Evolutionary conservation across 2,113 vertebrate genomes (phyloP).

Genomic region (Pangasianodon gigas): DNA sequence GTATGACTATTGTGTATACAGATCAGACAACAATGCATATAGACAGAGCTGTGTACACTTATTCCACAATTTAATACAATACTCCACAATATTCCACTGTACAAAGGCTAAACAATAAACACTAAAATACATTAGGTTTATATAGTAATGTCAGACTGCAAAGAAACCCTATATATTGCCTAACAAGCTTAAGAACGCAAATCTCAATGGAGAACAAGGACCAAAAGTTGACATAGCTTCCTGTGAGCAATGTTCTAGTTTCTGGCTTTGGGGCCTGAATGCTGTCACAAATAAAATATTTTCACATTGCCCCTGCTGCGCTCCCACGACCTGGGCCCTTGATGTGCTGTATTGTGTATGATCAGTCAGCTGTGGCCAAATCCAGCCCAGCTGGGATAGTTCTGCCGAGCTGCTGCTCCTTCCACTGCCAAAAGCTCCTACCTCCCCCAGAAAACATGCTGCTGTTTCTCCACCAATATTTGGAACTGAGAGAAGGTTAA

Average conservation of each 20-base stretch:
- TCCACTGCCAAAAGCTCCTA: neutral
- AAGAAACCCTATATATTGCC: neutral
- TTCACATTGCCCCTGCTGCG: conserved; percentile 34
- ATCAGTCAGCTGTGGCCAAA: conserved; percentile 51
- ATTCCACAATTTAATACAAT: neutral
- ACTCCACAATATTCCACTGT: neutral
- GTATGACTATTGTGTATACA: neutral
- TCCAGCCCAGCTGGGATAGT: conserved; percentile 54
- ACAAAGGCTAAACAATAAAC: neutral
- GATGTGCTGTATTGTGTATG: conserved; percentile 29
- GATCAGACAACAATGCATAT: neutral
- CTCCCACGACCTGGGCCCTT: conserved; percentile 52
- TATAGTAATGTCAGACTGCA: neutral
- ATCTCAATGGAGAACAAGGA: conserved; percentile 37
- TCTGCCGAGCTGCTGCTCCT: conserved; percentile 14
- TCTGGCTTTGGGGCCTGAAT: conserved; percentile 21
- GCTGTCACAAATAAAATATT: conserved; percentile 48
- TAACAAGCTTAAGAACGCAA: neutral
- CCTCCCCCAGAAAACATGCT: conserved; percentile 19
- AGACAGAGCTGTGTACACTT: neutral
- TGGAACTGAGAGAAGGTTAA: conserved; percentile 37
- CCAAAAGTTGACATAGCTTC: conserved; percentile 25
- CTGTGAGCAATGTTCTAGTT: conserved; percentile 32
- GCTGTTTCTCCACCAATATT: conserved; percentile 35
- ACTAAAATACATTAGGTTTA: neutral